Conservation (phyloP, 2,113 vertebrate species). For the Odobenus rosmarus region DNA sequence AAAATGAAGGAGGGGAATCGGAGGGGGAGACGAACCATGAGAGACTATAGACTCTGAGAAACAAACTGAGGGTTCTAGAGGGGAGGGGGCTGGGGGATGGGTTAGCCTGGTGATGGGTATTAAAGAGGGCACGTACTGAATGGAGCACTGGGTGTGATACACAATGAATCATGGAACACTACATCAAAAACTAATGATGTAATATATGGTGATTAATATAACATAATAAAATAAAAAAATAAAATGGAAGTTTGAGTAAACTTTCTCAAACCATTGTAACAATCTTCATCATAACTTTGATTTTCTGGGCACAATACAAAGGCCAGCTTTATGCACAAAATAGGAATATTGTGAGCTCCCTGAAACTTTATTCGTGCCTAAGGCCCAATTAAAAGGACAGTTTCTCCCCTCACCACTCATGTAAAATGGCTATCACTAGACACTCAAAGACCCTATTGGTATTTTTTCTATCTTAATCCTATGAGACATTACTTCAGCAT, state of each 20-base stretch:
- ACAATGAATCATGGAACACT: too few species aligned
- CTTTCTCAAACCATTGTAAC: background rate
- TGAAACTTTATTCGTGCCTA: background rate
- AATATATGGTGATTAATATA: too few species aligned
- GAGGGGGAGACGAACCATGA: too few species aligned
- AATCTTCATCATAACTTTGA: background rate
- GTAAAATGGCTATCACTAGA: background rate
- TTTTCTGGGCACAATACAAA: background rate
- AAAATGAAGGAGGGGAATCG: too few species aligned
- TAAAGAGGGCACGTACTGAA: too few species aligned
- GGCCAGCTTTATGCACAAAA: background rate
- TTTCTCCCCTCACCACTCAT: background rate
- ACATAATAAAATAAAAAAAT: background rate
- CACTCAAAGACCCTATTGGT: background rate
- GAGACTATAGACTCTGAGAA: too few species aligned
- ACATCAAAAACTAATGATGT: too few species aligned
- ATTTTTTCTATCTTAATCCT: background rate
- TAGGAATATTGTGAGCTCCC: background rate
- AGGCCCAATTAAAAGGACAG: background rate
- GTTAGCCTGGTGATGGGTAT: too few species aligned
- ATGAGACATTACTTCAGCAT: background rate
- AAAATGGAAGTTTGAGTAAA: background rate
- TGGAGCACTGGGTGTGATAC: too few species aligned
- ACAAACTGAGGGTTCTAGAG: too few species aligned
- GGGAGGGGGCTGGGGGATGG: too few species aligned